These are phyloP conservation scores for Anguilla obscura DNA, from an alignment of 2,797 vertebrate species.

Conservation along the genomic window DNA sequence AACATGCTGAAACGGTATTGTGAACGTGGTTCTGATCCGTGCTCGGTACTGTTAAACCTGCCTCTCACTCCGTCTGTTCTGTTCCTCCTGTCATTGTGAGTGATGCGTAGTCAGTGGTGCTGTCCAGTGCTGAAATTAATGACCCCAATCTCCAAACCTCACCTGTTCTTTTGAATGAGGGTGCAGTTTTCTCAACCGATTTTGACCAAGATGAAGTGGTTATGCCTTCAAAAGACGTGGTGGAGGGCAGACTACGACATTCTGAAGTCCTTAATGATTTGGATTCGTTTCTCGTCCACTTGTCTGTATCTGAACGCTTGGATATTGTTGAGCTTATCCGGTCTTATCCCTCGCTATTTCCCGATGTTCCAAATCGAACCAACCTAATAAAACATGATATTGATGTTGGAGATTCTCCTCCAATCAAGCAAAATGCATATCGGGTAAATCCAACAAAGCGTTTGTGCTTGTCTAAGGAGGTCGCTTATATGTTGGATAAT, in stretches of 20 bases:
- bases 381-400: conserved; percentile 5
- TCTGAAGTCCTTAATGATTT: not conserved
- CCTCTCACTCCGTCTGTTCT: too few relatives aligned
- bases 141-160: too few relatives aligned
- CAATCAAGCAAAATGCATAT: not conserved
- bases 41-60: too few relatives aligned
- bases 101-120: too few relatives aligned
- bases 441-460: not conserved
- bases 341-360: not conserved
- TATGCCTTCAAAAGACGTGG: too few relatives aligned
- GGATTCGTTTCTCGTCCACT: not conserved
- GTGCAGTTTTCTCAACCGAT: too few relatives aligned
- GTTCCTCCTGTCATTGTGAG: too few relatives aligned
- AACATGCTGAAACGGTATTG: not conserved
- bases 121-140: too few relatives aligned
- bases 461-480: not conserved
- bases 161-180: too few relatives aligned
- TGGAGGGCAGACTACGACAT: too few relatives aligned
- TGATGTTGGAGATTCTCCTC: conserved; percentile 16
- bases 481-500: not conserved
- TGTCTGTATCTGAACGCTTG: not conserved
- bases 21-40: too few relatives aligned
- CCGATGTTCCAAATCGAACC: conserved; percentile 15
- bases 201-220: too few relatives aligned
- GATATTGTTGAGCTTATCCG: not conserved